phyloP scores from a whole-genome alignment of 2,888 invertebrate species.

The Chloroclysta siterata region DNA sequence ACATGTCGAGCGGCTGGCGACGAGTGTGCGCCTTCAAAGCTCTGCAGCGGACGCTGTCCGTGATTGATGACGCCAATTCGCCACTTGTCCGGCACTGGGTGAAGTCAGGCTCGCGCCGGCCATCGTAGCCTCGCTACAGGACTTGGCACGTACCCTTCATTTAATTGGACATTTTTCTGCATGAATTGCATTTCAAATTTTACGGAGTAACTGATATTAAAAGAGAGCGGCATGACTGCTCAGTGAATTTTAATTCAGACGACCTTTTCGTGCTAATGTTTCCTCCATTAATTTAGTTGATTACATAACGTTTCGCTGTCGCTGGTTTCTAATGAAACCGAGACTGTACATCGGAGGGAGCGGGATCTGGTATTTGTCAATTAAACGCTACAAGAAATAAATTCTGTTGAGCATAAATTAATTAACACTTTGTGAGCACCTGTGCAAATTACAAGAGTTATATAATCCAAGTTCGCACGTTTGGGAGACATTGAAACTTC shows the following conservation, averaged over 20 bases:
- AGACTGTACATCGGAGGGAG: constrained; percentile 33
- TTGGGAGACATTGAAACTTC: constrained; percentile 56
- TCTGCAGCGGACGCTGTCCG: constrained; percentile 61
- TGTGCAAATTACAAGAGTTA: constrained; percentile 58
- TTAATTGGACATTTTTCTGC: constrained; percentile 53
- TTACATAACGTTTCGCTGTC: constrained; percentile 49
- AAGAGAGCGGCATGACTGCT: constrained; percentile 39
- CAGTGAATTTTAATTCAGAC: constrained; percentile 47
- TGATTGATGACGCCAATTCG: constrained; percentile 81
- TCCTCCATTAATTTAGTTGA: constrained; percentile 64
- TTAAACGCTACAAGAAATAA: constrained; percentile 62
- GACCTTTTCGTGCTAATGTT: constrained; percentile 49
- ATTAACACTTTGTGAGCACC: constrained; percentile 70
- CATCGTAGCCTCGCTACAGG: constrained; percentile 43
- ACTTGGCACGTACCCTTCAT: constrained; percentile 53
- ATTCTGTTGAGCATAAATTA: constrained; percentile 64
- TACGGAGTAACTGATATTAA: constrained; percentile 35
- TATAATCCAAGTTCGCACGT: constrained; percentile 64
- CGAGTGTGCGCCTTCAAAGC: constrained; percentile 65
- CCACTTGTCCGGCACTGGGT: constrained; percentile 62
- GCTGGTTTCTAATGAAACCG: constrained; percentile 62
- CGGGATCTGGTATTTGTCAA: constrained; percentile 64
- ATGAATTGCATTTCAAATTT: constrained; percentile 33
- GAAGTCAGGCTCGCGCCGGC: constrained; percentile 30
- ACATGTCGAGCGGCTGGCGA: constrained; percentile 55